Percentiles rank a stretch among this genome's conserved stretches.
Conservation (phyloP, 2,797 vertebrate species). For the Sebastes matsubarae region DNA sequence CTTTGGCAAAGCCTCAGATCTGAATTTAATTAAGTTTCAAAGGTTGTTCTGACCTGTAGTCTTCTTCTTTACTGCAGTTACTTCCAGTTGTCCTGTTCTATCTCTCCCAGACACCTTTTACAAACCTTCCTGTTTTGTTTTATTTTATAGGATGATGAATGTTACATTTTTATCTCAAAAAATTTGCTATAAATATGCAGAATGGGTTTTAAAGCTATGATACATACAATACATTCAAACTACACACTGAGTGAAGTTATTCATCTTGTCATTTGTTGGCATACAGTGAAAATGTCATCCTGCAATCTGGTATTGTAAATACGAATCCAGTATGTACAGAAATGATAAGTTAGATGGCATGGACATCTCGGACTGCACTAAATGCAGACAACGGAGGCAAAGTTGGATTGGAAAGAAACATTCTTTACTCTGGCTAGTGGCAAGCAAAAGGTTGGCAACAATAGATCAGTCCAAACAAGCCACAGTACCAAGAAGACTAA, state of each 20-base stretch:
- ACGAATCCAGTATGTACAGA: background rate
- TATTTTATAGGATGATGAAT: background rate
- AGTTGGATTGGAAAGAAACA: background rate
- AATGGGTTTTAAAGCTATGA: background rate
- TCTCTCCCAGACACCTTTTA: background rate
- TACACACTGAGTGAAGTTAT: background rate
- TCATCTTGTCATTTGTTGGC: background rate
- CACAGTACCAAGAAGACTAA: background rate
- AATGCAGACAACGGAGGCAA: background rate
- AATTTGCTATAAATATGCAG: background rate
- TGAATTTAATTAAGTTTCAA: constrained; percentile 30
- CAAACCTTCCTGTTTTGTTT: background rate
- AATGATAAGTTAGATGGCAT: background rate
- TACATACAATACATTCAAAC: background rate
- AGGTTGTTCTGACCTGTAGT: constrained; percentile 12
- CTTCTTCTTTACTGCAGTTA: background rate
- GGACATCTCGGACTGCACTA: background rate
- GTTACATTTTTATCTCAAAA: background rate
- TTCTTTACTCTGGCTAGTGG: background rate
- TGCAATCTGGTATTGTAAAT: background rate
- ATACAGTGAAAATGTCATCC: background rate
- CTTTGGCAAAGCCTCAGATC: background rate
- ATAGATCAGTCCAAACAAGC: background rate
- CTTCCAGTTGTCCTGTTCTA: background rate
- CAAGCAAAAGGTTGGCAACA: background rate